These are phyloP conservation scores for Fistularia tabacaria DNA, from an alignment of 2,797 vertebrate genomes.

Conservation along the genomic window DNA sequence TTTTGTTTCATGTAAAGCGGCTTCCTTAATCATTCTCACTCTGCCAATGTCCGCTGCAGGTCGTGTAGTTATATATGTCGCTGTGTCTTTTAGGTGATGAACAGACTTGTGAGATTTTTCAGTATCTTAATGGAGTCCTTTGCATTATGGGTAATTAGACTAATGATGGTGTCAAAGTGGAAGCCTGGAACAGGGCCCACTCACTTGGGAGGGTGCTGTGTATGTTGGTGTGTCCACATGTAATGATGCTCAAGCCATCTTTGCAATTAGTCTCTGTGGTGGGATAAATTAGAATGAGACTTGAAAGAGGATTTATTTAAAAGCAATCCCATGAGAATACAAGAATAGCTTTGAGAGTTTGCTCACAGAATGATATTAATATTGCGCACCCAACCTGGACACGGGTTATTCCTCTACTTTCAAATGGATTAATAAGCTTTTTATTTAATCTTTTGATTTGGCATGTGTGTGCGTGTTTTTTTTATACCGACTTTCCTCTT, in stretches of 20 bases:
- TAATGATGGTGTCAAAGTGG: constrained; percentile 69
- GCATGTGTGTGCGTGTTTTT: not conserved
- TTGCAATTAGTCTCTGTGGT: constrained; percentile 51
- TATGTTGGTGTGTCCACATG: constrained; percentile 7
- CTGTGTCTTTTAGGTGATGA: constrained; percentile 61
- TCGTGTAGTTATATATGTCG: constrained; percentile 48
- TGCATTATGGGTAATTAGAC: constrained; percentile 75
- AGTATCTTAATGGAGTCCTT: constrained; percentile 65
- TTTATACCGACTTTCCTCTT: constrained; percentile 26
- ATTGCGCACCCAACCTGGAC: constrained; percentile 33
- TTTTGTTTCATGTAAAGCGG: constrained; percentile 27
- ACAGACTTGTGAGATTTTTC: constrained; percentile 56
- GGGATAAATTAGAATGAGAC: constrained; percentile 52
- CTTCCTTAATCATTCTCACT: constrained; percentile 33
- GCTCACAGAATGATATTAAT: constrained; percentile 30
- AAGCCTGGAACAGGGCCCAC: constrained; percentile 54
- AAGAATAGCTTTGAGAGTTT: constrained; percentile 44
- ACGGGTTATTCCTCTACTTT: constrained; percentile 30
- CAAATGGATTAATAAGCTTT: constrained; percentile 37
- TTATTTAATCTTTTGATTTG: constrained; percentile 47
- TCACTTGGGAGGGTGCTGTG: constrained; percentile 46
- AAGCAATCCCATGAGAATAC: constrained; percentile 44
- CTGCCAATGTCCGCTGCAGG: constrained; percentile 29
- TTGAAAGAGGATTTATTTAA: constrained; percentile 56
- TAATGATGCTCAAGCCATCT: constrained; percentile 29